Conservation (phyloP, 2,888 invertebrate genomes). For the Patella depressa region DNA sequence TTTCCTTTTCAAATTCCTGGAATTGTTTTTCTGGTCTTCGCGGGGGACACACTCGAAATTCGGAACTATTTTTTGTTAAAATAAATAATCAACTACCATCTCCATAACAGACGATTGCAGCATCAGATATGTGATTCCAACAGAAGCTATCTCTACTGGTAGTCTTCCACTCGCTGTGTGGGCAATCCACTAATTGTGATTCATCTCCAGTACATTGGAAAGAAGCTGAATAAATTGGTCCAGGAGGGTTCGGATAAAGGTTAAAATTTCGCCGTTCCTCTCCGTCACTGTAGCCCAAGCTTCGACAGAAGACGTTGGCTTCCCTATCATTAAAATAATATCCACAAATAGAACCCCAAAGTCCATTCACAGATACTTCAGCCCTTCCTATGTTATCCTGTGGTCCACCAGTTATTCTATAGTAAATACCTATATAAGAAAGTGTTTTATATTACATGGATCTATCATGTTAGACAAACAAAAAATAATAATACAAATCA, state of each 20-base stretch:
- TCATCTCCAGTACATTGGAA: slow-evolving; percentile 57
- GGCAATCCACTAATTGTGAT: slow-evolving; percentile 45
- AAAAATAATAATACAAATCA: no score
- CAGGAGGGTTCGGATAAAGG: slow-evolving; percentile 24
- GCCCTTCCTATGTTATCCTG: slow-evolving; percentile 67
- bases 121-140: slow-evolving; percentile 48
- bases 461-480: no score
- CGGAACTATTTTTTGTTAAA: no score
- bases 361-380: slow-evolving; percentile 80
- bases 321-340: slow-evolving; percentile 80
- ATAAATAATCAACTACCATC: slow-evolving; percentile 39
- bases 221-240: slow-evolving; percentile 57
- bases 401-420: slow-evolving; percentile 44
- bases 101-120: slow-evolving; percentile 52
- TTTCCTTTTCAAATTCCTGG: no score
- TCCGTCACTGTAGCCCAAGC: slow-evolving; percentile 33
- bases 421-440: slow-evolving; percentile 43
- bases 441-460: no score
- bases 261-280: slow-evolving; percentile 18
- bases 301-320: slow-evolving; percentile 75
- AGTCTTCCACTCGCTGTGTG: slow-evolving; percentile 48
- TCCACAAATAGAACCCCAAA: slow-evolving; percentile 82
- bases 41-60: no score
- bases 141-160: slow-evolving; percentile 37
- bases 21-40: no score